Evolutionary conservation across 1,140 invertebrate species (phyloP).

Genomic region (Eupristina koningsbergeri): DNA sequence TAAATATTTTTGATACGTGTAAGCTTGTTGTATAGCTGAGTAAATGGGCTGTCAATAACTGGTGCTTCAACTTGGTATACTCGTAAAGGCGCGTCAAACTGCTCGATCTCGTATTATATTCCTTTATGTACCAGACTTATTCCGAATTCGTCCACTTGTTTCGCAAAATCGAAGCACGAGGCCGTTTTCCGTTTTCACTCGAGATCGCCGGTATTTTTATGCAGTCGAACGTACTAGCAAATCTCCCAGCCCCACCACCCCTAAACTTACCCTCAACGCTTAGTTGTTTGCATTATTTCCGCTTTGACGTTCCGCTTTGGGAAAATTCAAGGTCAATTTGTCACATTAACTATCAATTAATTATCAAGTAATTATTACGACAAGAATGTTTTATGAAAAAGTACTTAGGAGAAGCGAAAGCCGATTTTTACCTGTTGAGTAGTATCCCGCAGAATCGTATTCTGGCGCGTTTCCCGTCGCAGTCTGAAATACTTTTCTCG

Average conservation of each 20-base stretch:
- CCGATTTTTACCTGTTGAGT: conserved; percentile 45
- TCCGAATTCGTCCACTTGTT: conserved; percentile 45
- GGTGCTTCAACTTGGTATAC: not conserved
- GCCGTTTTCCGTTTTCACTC: conserved; percentile 38
- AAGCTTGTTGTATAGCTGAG: not conserved
- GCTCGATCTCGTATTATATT: conserved; percentile 32
- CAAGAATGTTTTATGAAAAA: conserved; percentile 10
- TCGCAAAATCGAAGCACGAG: conserved; percentile 47
- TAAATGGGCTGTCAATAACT: not conserved
- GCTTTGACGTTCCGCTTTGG: conserved; percentile 53
- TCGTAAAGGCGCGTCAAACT: conserved; percentile 31
- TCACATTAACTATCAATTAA: conserved; percentile 35
- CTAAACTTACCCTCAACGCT: conserved; percentile 27
- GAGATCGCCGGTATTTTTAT: conserved; percentile 39
- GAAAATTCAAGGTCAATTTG: conserved; percentile 50
- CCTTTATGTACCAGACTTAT: conserved; percentile 16
- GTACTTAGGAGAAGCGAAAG: conserved; percentile 44
- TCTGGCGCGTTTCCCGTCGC: conserved; percentile 25
- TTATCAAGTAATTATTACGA: conserved; percentile 29
- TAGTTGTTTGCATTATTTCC: conserved; percentile 44
- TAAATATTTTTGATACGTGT: not conserved
- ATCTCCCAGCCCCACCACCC: not conserved
- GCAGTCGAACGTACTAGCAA: conserved; percentile 30
- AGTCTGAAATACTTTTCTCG: conserved; percentile 25
- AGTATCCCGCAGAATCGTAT: conserved; percentile 34